Base-by-base conservation (phyloP, 2,113 vertebrate species). In the Burhinus bistriatus region DNA sequence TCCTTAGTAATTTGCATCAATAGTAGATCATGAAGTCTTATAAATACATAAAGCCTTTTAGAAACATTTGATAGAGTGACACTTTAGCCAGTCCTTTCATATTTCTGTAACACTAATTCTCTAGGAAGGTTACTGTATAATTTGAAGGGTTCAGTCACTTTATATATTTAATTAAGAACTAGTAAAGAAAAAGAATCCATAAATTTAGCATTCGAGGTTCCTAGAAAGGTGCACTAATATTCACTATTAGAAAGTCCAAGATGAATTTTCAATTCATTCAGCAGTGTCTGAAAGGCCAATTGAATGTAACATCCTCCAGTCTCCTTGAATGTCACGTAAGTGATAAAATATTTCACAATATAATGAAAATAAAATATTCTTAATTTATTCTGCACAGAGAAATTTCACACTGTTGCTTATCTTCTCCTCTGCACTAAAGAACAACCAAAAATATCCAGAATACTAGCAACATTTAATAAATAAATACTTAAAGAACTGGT, bases 41-140 rank as follows among this genome's bases (percentile, higher is more conserved):
- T 89, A 96, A 97, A 97, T 97, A 95, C 95, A 96, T 96, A 92
- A 97, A 97, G 78, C 61, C 59, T 96, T 98, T 97, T 92, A 97
- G 93, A 97, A 98, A 94, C 88, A 92, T 95, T 97, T 96, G 83
- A 89, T 84, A 87, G 80, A 93, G 32, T 87, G 77, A 96, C 12
- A 45, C n/a, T 92, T 97, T 84, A 96, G 78, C 73, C 75, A 59
- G 58, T 42, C 52, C 62, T 92, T 97, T 96, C 91, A 89, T 96
- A 95, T 93, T 95, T 83, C 77, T 87, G 29, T 76, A 89, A 68
- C 52, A 91, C 87, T 89, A 92, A 92, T 95, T 95, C 87, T 95
- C 75, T 34, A 69, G 45, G 61, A 96, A 96, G 77, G 92, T 93
- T 97, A 96, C 68, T 5, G 1, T 79, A 87, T 58, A 89, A 95